Evolutionary conservation across 2,113 vertebrate species (phyloP).

Genomic region (Cyphomyrus discorhynchus): DNA sequence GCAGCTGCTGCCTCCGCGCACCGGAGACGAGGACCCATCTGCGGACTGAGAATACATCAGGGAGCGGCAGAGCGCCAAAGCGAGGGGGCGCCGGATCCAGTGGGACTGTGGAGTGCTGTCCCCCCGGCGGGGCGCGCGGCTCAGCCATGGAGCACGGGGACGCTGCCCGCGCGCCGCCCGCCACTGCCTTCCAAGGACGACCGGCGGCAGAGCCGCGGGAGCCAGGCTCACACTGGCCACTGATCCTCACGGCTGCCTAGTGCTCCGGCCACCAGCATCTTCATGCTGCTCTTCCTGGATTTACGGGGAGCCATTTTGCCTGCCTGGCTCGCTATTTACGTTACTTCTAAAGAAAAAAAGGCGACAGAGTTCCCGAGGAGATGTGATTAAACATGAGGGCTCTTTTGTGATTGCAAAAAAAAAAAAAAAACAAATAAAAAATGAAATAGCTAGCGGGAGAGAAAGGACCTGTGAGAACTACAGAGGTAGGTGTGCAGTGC

Average conservation of each 20-base stretch:
- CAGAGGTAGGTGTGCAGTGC: conserved; percentile 75
- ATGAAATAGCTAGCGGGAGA: conserved; percentile 46
- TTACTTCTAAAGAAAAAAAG: conserved; percentile 2
- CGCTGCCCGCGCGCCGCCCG: conserved; percentile 57
- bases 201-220: conserved; percentile 58
- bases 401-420: conserved; percentile 15
- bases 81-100: conserved; percentile 28
- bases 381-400: conserved; percentile 15
- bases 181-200: conserved; percentile 80
- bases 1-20: conserved; percentile 40
- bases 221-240: conserved; percentile 61
- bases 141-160: conserved; percentile 60
- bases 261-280: conserved; percentile 41
- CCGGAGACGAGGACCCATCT: conserved; percentile 35
- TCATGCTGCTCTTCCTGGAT: conserved; percentile 52
- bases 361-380: conserved; percentile 6
- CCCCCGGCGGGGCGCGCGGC: conserved; percentile 38
- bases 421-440: conserved; percentile 27
- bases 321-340: conserved; percentile 11
- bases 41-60: conserved; percentile 38
- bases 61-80: conserved; percentile 30
- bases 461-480: conserved; percentile 61
- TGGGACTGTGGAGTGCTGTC: conserved; percentile 56
- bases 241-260: conserved; percentile 68
- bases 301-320: conserved; percentile 65